Percentiles rank a stretch among this genome's conserved stretches.
Conservation (phyloP, 2,113 vertebrate species). For the Paradisaea rubra region DNA sequence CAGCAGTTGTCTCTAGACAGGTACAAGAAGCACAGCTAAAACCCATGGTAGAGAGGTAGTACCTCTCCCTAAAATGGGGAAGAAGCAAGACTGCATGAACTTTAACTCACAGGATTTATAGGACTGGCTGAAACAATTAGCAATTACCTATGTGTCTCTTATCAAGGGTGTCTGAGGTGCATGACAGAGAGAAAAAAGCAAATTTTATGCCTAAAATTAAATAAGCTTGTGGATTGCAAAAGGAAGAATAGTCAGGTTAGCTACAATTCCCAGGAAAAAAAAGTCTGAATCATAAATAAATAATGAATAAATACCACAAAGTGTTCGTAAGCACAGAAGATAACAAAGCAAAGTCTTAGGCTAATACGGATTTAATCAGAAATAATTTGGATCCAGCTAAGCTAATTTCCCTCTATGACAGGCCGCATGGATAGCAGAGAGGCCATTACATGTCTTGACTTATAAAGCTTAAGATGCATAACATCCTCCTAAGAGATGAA, state of each 20-base stretch:
- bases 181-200: neutral
- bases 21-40: neutral
- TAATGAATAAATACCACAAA: constrained; percentile 23
- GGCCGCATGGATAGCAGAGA: neutral
- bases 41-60: neutral
- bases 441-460: neutral
- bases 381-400: constrained; percentile 3
- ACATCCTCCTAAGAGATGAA: constrained; percentile 23
- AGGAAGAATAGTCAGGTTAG: neutral
- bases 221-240: neutral
- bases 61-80: neutral
- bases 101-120: neutral
- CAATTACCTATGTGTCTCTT: neutral
- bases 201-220: neutral
- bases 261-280: neutral
- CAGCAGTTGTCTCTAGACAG: neutral
- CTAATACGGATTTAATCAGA: constrained; percentile 48
- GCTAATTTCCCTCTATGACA: constrained; percentile 2
- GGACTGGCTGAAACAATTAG: neutral
- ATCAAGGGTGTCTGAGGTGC: neutral
- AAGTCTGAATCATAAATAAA: constrained; percentile 3
- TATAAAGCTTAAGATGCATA: constrained; percentile 23
- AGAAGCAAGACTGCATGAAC: neutral
- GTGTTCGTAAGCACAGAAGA: neutral
- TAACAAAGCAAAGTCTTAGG: constrained; percentile 17